Conservation (phyloP, 2,797 vertebrate genomes). For the Phalanger gymnotis region DNA sequence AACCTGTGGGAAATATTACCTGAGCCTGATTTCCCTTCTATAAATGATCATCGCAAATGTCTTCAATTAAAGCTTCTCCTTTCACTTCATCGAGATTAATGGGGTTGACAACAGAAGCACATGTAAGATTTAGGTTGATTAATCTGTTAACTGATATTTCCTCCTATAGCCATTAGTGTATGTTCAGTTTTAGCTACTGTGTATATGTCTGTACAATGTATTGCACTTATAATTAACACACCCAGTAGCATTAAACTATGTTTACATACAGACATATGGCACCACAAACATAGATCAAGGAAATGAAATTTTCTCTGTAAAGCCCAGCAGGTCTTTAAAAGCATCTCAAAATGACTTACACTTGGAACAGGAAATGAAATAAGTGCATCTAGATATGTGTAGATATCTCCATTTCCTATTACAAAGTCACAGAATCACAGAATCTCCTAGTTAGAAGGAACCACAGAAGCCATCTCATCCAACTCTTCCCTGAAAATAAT, state of each 20-base stretch:
- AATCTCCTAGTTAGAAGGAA: background rate
- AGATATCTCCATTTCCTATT: background rate
- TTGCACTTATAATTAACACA: background rate
- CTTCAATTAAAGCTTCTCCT: background rate
- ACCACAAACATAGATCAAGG: background rate
- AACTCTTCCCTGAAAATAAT: background rate
- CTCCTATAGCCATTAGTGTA: background rate
- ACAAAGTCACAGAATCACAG: background rate
- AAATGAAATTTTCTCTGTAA: constrained; percentile 51
- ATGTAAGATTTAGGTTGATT: background rate
- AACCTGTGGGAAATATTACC: background rate
- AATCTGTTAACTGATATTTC: background rate
- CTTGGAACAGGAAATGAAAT: background rate
- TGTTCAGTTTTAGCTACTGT: background rate
- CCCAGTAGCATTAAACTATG: background rate
- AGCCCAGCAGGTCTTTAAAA: constrained; percentile 16
- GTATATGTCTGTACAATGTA: background rate
- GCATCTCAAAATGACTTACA: background rate
- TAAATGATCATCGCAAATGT: background rate
- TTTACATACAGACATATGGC: constrained; percentile 17
- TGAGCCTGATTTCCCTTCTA: background rate
- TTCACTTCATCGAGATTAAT: constrained; percentile 12
- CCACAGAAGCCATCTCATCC: background rate
- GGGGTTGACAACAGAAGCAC: background rate
- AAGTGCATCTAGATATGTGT: background rate